Evolutionary conservation across 2,888 invertebrate species (phyloP).

Genomic region (Erebia epiphron): DNA sequence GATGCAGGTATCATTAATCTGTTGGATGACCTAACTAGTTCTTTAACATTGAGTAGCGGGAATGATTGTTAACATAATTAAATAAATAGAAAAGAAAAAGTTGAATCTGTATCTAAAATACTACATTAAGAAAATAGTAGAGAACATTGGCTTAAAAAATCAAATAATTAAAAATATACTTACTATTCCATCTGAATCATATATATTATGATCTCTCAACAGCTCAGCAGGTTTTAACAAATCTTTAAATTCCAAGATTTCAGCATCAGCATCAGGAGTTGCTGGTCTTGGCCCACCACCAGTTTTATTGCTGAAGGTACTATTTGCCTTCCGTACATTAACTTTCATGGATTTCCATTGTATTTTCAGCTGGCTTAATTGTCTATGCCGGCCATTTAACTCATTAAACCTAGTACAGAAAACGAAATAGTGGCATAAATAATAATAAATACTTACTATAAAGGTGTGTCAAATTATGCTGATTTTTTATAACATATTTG

Average conservation of each 20-base stretch:
- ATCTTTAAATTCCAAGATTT: not conserved
- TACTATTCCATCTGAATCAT: slow-evolving; percentile 1
- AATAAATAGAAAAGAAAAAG: too few relatives aligned
- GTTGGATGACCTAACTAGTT: too few relatives aligned
- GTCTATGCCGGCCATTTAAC: not conserved
- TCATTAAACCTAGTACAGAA: slow-evolving; percentile 8
- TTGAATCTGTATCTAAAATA: too few relatives aligned
- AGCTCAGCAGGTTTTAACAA: slow-evolving; percentile 1
- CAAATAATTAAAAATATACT: not conserved
- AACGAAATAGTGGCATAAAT: not conserved
- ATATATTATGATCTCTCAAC: not conserved
- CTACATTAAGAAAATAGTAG: not conserved
- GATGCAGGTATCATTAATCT: too few relatives aligned
- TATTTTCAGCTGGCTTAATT: slow-evolving; percentile 1
- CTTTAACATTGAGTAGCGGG: too few relatives aligned
- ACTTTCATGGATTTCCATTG: slow-evolving; percentile 2
- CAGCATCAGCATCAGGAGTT: not conserved
- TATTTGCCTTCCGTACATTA: not conserved
- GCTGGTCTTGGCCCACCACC: slow-evolving; percentile 1
- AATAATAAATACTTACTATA: too few relatives aligned
- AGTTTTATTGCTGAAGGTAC: not conserved
- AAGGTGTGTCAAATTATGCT: not conserved
- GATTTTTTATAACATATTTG: not conserved
- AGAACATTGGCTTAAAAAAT: not conserved
- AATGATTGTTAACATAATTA: too few relatives aligned